These are phyloP conservation scores for Molorchus minor DNA, from an alignment of 2,888 invertebrate species.

Conservation along the genomic window DNA sequence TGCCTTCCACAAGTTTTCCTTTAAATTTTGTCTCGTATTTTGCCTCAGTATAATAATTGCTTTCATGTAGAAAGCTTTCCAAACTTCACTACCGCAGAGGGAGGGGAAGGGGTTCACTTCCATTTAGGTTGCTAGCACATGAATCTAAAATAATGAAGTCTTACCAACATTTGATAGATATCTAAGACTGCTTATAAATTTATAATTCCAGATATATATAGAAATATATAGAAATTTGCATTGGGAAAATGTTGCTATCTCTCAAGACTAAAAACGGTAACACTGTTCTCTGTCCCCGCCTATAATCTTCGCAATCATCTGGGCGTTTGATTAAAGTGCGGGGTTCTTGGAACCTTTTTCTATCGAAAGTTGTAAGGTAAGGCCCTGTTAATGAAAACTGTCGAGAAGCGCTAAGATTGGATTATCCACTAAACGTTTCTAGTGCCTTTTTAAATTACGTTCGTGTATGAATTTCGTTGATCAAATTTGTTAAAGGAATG, in stretches of 20 bases:
- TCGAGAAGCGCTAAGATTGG: constrained; percentile 22
- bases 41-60: constrained; percentile 21
- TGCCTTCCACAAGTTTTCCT: neutral
- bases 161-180: no score
- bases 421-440: constrained; percentile 32
- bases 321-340: constrained; percentile 24
- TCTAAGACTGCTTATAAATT: no score
- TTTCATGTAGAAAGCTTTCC: constrained; percentile 2
- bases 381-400: constrained; percentile 33
- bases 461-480: constrained; percentile 21
- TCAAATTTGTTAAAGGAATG: constrained; percentile 29
- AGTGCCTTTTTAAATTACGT: constrained; percentile 26
- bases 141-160: no score
- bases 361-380: constrained; percentile 15
- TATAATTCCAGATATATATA: no score
- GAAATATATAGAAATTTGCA: no score
- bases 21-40: constrained; percentile 17
- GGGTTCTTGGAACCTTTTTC: constrained; percentile 14
- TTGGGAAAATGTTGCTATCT: no score
- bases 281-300: no score
- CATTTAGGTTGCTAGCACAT: no score
- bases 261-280: no score
- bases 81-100: no score
- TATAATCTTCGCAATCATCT: constrained; percentile 23
- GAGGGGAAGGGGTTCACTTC: no score